Evolutionary conservation across 2,797 vertebrate genomes (phyloP).

Genomic region (Pangasius krempfi): DNA sequence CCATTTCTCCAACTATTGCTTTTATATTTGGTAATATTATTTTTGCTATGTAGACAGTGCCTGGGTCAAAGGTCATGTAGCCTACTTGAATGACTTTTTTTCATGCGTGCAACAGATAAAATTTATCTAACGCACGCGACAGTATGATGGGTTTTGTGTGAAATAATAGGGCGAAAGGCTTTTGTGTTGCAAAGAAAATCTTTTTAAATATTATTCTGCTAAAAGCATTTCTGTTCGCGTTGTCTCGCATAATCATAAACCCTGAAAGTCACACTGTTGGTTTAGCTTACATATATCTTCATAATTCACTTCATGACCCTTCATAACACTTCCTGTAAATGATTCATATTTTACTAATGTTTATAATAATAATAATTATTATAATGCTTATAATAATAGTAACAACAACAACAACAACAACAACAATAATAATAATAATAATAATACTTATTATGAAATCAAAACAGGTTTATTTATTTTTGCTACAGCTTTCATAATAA

Average conservation of each 20-base stretch:
- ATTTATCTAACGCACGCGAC: background rate
- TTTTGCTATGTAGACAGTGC: background rate
- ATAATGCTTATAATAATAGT: background rate
- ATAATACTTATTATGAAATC: background rate
- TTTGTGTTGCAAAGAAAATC: background rate
- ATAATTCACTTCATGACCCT: background rate
- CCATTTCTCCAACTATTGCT: background rate
- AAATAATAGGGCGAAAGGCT: background rate
- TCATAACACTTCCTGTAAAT: background rate
- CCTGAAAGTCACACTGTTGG: background rate
- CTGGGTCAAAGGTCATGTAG: background rate
- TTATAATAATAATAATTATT: background rate
- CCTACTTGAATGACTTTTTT: background rate
- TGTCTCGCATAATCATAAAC: background rate
- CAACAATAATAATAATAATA: background rate
- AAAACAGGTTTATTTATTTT: background rate
- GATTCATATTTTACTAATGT: no score
- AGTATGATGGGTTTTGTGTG: background rate
- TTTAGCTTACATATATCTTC: background rate
- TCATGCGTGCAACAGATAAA: background rate
- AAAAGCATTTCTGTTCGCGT: background rate
- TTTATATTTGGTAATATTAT: background rate
- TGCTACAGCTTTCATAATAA: background rate
- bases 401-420: background rate
- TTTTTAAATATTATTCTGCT: background rate